A percentile compares a stretch with the other conserved stretches of the same genome.
These are phyloP conservation scores for Chrysotoxum bicinctum DNA, from an alignment of 2,888 invertebrate species.

Conservation along the genomic window DNA sequence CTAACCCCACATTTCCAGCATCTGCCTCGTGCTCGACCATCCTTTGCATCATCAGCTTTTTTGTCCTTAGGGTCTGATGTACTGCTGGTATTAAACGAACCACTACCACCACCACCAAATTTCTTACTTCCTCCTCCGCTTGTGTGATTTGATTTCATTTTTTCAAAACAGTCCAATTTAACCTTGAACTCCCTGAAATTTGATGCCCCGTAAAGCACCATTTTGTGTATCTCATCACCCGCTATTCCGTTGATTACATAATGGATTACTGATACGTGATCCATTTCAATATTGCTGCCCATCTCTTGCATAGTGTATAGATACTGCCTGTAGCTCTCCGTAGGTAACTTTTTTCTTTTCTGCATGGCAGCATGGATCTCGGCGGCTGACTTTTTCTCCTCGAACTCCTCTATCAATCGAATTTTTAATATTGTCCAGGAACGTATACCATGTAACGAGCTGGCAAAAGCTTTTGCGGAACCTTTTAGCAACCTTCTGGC, in stretches of 20 bases:
- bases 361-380: not conserved
- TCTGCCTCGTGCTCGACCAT: too few species aligned
- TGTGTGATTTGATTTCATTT: not conserved
- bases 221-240: not conserved
- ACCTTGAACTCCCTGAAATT: not conserved
- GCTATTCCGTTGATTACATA: not conserved
- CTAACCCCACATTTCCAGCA: conserved; percentile 10
- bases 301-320: not conserved
- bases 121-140: not conserved
- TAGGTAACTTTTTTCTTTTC: not conserved
- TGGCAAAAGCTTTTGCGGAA: not conserved
- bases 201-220: not conserved
- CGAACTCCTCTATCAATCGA: not conserved
- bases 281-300: not conserved
- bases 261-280: not conserved
- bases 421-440: not conserved
- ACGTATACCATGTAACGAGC: not conserved
- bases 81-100: not conserved
- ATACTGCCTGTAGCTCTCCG: not conserved
- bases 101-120: not conserved
- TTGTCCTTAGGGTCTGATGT: not conserved
- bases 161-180: not conserved
- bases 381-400: not conserved
- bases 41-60: not conserved
- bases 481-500: not conserved